Evolutionary conservation across 2,113 vertebrate species (phyloP).

Genomic region (Chaetura pelagica): DNA sequence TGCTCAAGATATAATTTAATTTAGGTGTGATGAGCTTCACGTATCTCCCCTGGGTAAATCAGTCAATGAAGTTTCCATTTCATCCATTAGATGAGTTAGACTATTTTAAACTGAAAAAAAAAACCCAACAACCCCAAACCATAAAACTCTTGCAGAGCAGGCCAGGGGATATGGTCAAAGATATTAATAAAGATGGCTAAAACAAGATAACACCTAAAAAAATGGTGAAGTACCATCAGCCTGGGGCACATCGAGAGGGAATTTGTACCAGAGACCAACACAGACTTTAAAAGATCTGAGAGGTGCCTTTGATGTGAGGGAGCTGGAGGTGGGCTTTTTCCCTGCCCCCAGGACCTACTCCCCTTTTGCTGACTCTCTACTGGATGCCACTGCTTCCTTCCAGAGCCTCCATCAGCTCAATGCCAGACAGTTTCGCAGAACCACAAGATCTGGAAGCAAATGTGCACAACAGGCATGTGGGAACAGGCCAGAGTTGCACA

Average conservation of each 20-base stretch:
- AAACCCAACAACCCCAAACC: not conserved
- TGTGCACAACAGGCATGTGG: not conserved
- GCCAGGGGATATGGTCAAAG: not conserved
- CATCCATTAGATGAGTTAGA: constrained; percentile 45
- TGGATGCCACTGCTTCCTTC: not conserved
- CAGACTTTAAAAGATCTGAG: not conserved
- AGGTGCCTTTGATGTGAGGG: not conserved
- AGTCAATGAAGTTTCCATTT: constrained; percentile 55
- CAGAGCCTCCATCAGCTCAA: fast-evolving
- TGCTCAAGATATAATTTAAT: constrained; percentile 68
- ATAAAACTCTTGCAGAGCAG: not conserved
- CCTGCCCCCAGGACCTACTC: not conserved
- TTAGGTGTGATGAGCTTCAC: constrained; percentile 47
- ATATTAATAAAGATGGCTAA: not conserved
- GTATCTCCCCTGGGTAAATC: constrained; percentile 40
- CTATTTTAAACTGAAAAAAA: constrained; percentile 5
- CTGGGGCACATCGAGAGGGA: not conserved
- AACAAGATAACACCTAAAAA: not conserved
- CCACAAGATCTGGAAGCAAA: not conserved
- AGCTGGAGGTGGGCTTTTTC: not conserved
- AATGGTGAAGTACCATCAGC: not conserved
- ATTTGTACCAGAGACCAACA: not conserved
- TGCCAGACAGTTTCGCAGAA: not conserved
- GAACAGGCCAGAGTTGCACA: not conserved
- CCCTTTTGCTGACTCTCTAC: not conserved